These are phyloP conservation scores for Bombus pascuorum DNA, from an alignment of 1,140 invertebrate species.

Conservation along the genomic window DNA sequence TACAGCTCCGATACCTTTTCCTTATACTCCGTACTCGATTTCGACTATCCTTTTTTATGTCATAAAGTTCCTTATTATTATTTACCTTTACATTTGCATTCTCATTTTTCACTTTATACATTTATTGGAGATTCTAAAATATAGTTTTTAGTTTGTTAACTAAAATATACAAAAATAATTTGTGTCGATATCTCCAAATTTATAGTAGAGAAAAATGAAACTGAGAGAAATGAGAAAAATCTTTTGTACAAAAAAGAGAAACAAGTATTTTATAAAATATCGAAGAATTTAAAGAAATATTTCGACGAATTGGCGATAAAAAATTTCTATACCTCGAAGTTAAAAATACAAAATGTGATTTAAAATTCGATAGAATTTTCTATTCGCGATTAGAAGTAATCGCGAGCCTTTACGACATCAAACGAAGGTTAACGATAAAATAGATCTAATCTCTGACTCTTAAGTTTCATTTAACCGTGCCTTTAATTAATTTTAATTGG, in stretches of 20 bases:
- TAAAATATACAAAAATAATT: not conserved
- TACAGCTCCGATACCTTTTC: not conserved
- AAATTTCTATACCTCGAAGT: not conserved
- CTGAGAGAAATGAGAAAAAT: not conserved
- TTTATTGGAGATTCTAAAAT: not conserved
- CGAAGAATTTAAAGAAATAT: not conserved
- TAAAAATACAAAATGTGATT: not conserved
- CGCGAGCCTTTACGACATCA: not conserved
- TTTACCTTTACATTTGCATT: not conserved
- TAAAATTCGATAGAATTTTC: not conserved
- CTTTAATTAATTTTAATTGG: constrained; percentile 5
- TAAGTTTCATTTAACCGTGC: not conserved
- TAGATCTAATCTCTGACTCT: not conserved
- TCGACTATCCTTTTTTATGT: not conserved
- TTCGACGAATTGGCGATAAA: not conserved
- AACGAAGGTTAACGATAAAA: not conserved
- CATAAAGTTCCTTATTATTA: not conserved
- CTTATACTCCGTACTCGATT: not conserved
- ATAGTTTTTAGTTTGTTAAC: not conserved
- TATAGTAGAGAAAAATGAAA: not conserved
- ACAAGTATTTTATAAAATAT: no score
- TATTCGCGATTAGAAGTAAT: not conserved
- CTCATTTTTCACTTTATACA: not conserved
- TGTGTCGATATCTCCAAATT: not conserved
- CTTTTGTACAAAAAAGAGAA: not conserved